Evolutionary conservation across 2,888 invertebrate genomes (phyloP), one percentile per base, ranked within the genome.

Genomic region (Holacanthella duospinosa): DNA sequence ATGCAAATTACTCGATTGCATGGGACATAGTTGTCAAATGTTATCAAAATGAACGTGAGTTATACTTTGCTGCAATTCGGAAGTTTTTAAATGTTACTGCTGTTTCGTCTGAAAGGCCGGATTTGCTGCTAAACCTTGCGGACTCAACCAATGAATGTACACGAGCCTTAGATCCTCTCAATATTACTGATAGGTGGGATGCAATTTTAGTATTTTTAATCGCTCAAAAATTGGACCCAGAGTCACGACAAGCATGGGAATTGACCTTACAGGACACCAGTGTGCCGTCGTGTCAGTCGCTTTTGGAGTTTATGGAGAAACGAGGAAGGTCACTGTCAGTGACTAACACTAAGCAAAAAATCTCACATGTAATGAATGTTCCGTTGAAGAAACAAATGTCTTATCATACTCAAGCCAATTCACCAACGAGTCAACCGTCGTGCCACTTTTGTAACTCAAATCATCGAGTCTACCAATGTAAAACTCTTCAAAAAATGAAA

Each of bases 1-100:
- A 69, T 29, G 64, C 43, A 2, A 69, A 66, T 24, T 69, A 65
- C 43, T 59, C 59, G 24, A 55, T 57, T 2, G 68, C 68, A 0
- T 67, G 65, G 68, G 54, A 57, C 1, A 54, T 48, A 1, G 29
- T 69, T 0, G 16, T 29, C 19, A 54, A 61, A 3, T 28, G 68
- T 1, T 68, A 67, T 48, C 43, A 66, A 2, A 64, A 67, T 25
- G 54, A 64, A 6, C 53, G 66, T 12, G 65, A 65, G n/a, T 27
- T 64, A 29, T 24, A 67, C 1, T 63, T 63, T 29, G 1, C 64
- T 1, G n/a, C 59, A 1, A 29, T 67, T 19, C 43, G 57, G 25
- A 53, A 60, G 24, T 43, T 67, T 3, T 29, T 62, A 4, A 26
- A 19, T 3, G 63, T 62, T 25, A 28, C 53, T 12, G 21, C 12